phyloP scores from a whole-genome alignment of 2,888 invertebrate species.

The Lithophane leautieri region DNA sequence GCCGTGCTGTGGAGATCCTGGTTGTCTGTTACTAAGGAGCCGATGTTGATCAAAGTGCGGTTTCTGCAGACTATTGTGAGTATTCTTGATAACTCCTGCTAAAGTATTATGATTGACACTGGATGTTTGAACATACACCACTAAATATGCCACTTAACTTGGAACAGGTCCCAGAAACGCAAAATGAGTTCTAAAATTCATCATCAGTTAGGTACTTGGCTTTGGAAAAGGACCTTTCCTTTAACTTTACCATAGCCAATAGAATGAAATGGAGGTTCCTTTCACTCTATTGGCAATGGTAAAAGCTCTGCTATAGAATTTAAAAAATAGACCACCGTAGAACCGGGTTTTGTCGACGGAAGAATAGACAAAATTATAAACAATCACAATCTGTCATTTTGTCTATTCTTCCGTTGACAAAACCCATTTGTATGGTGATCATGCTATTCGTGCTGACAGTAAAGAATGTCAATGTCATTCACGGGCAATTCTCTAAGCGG shows the following conservation, averaged over 20 bases:
- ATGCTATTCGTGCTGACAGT: too few relatives aligned
- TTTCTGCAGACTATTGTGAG: conserved; percentile 96
- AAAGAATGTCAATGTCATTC: background rate
- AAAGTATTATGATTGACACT: background rate
- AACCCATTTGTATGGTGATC: too few relatives aligned
- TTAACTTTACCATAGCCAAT: background rate
- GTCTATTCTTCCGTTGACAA: too few relatives aligned
- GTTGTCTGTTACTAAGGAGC: conserved; percentile 97
- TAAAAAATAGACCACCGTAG: too few relatives aligned
- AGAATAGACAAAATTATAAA: too few relatives aligned
- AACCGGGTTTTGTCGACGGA: too few relatives aligned
- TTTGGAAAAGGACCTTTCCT: background rate
- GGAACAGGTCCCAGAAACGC: background rate
- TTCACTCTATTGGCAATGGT: too few relatives aligned
- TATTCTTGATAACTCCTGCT: too few relatives aligned
- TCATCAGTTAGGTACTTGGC: background rate
- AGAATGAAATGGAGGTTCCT: background rate
- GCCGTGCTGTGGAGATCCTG: conserved; percentile 98
- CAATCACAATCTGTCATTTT: too few relatives aligned
- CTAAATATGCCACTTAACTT: background rate
- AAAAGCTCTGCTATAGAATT: background rate
- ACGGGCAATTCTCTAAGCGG: background rate
- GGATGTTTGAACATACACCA: background rate
- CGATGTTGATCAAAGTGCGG: conserved; percentile 96
- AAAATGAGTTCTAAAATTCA: background rate